Conservation (phyloP, 2,797 vertebrate genomes). For the Diceros bicornis region DNA sequence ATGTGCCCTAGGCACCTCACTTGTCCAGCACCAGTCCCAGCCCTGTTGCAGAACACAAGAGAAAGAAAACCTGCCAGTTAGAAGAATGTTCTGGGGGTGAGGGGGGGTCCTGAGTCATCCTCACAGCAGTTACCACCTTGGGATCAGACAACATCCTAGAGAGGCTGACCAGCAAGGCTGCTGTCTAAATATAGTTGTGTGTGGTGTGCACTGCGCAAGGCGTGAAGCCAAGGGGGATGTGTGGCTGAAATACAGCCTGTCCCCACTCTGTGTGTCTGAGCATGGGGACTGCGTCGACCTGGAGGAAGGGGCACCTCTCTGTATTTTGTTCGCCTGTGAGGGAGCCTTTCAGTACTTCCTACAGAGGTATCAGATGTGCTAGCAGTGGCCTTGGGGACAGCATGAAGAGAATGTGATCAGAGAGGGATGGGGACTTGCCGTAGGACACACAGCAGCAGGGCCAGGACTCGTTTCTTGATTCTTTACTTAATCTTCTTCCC, state of each 20-base stretch:
- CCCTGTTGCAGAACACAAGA: background rate
- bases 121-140: background rate
- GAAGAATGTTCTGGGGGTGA: background rate
- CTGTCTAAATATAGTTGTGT: background rate
- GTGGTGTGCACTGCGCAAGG: background rate
- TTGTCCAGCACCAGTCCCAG: background rate
- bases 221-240: background rate
- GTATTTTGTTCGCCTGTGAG: background rate
- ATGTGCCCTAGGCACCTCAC: background rate
- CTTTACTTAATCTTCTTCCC: background rate
- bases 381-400: background rate
- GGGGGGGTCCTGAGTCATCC: background rate
- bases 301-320: background rate
- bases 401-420: background rate
- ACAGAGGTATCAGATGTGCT: background rate
- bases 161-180: background rate
- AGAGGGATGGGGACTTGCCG: background rate
- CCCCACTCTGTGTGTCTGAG: background rate
- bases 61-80: background rate
- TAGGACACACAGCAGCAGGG: background rate
- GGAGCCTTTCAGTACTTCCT: background rate
- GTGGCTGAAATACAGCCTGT: background rate
- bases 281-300: rapidly evolving
- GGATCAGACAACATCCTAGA: background rate
- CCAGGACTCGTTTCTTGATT: background rate